Conservation (phyloP, 2,113 vertebrate genomes). For the Corythoichthys intestinalis region DNA sequence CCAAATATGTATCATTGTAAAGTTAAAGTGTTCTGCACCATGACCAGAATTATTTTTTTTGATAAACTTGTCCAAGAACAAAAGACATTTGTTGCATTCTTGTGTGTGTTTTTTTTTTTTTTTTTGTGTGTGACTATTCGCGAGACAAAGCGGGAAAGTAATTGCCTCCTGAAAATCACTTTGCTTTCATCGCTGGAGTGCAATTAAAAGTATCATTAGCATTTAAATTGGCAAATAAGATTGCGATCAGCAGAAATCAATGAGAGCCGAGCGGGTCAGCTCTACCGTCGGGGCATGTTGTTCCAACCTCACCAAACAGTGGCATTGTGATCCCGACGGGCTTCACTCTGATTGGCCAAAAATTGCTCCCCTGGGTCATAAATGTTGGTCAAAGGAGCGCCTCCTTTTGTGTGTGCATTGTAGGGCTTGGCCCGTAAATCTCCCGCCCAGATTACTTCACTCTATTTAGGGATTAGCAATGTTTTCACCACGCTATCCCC, state of each 20-base stretch:
- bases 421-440: conserved; percentile 60
- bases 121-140: conserved; percentile 10
- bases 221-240: conserved; percentile 78
- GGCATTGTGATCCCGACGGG: conserved; percentile 26
- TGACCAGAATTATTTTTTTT: conserved; percentile 33
- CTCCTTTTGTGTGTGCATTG: conserved; percentile 41
- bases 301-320: neutral
- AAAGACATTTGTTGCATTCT: conserved; percentile 45
- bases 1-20: conserved; percentile 43
- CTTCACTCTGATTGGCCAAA: conserved; percentile 8
- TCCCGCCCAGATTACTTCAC: conserved; percentile 65
- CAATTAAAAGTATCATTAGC: conserved; percentile 79
- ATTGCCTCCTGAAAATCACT: conserved; percentile 69
- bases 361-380: conserved; percentile 13
- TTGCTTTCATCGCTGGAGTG: conserved; percentile 57
- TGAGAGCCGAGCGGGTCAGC: conserved; percentile 52
- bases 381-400: conserved; percentile 24
- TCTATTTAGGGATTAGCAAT: conserved; percentile 74
- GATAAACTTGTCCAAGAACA: conserved; percentile 59
- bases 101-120: conserved; percentile 31
- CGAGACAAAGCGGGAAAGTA: conserved; percentile 64
- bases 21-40: conserved; percentile 38
- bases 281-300: conserved; percentile 17
- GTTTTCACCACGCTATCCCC: conserved; percentile 68
- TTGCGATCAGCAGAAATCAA: conserved; percentile 75